phyloP scores from a whole-genome alignment of 2,113 vertebrate genomes.

The Tricholaema leucomelas region DNA sequence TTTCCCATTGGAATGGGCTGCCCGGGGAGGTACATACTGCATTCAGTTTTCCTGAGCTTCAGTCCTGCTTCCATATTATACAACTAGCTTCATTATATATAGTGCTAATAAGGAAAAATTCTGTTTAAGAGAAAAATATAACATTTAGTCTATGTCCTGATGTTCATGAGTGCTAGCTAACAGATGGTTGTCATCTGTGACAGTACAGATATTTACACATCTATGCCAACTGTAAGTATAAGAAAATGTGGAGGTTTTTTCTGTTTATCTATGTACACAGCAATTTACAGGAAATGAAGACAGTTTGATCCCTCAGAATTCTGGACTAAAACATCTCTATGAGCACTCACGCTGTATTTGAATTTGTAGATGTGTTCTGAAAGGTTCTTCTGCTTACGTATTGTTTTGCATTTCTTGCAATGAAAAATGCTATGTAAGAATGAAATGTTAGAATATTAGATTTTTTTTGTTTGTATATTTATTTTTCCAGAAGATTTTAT shows the following conservation, averaged over 20 bases:
- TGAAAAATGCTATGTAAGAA: background rate
- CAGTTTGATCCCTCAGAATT: background rate
- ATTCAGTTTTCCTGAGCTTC: background rate
- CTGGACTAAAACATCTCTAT: background rate
- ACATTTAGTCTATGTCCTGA: background rate
- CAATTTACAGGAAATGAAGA: background rate
- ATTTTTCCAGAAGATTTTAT: background rate
- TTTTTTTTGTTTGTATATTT: background rate
- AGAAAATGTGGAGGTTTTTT: background rate
- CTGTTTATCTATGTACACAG: fast-evolving
- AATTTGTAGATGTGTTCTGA: background rate
- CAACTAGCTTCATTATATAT: fast-evolving
- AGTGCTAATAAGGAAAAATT: background rate
- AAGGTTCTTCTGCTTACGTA: background rate
- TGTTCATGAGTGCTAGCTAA: background rate
- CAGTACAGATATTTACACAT: background rate
- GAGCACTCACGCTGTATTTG: background rate
- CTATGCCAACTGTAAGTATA: background rate
- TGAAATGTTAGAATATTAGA: background rate
- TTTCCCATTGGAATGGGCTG: too few species aligned
- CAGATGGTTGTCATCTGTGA: background rate
- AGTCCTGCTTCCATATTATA: background rate
- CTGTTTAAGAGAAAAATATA: background rate
- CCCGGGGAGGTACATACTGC: background rate
- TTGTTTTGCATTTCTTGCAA: background rate